Conservation (phyloP, 2,888 invertebrate species). For the Coelopa pilipes region DNA sequence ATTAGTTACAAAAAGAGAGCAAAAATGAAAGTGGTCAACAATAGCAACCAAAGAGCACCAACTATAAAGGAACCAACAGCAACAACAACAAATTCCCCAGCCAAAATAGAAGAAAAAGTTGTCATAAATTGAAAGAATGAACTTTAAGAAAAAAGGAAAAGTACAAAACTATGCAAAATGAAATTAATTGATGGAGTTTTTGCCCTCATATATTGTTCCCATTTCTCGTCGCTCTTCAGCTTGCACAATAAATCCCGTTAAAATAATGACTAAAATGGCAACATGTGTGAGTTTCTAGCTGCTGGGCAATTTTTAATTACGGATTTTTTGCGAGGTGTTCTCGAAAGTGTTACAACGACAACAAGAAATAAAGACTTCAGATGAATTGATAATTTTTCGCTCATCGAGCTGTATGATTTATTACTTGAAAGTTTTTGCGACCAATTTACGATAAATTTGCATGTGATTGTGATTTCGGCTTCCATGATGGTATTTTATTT, state of each 20-base stretch:
- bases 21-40: not conserved
- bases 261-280: constrained; percentile 29
- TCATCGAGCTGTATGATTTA: no score
- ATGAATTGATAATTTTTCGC: no score
- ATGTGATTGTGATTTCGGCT: no score
- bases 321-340: no score
- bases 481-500: no score
- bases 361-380: no score
- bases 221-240: not conserved
- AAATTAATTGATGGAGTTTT: constrained; percentile 4
- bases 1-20: not conserved
- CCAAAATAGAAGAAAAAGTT: not conserved
- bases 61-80: not conserved
- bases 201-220: no score
- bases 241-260: constrained; percentile 3
- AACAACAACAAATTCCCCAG: no score
- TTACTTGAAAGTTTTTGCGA: no score
- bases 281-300: constrained; percentile 12
- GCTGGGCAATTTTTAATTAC: not conserved
- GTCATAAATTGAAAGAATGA: constrained; percentile 20
- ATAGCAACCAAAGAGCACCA: not conserved
- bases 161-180: not conserved
- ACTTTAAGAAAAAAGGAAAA: not conserved
- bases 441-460: no score
- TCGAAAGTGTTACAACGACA: no score